These are phyloP conservation scores for Nemopilema nomurai DNA, from an alignment of 30 jellyfish, hydroid and myxozoan genomes.

Conservation along the genomic window DNA sequence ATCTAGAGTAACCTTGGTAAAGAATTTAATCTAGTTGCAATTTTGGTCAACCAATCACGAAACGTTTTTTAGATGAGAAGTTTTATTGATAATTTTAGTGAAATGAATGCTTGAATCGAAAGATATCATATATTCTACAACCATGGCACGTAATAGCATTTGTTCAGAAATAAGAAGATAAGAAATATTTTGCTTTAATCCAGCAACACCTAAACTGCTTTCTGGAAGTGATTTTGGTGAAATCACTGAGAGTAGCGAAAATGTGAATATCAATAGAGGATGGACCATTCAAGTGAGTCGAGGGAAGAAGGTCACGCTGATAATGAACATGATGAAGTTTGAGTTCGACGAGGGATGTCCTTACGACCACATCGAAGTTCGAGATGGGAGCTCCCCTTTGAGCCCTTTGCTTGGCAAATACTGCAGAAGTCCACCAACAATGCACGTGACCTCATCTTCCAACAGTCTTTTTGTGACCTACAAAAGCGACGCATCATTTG, in stretches of 20 bases:
- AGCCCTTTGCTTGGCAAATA: constrained; percentile 59
- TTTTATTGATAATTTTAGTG: no score
- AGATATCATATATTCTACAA: no score
- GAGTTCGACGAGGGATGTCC: constrained; percentile 78
- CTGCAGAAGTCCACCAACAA: constrained; percentile 43
- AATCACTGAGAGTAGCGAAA: constrained; percentile 12
- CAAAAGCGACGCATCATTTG: constrained; percentile 42
- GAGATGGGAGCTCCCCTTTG: constrained; percentile 51
- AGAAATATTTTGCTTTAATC: no score
- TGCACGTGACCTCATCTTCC: constrained; percentile 43
- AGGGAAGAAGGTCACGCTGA: constrained; percentile 37
- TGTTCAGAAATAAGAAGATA: no score
- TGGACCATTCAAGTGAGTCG: constrained; percentile 25
- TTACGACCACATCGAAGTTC: constrained; percentile 54
- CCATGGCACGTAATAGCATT: no score
- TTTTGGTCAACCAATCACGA: no score
- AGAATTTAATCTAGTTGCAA: no score
- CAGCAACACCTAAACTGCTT: background rate
- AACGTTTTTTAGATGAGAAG: no score
- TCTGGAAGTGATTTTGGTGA: constrained; percentile 30
- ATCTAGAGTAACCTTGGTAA: no score
- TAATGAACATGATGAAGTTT: constrained; percentile 23
- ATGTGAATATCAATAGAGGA: constrained; percentile 16
- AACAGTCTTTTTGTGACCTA: constrained; percentile 25
- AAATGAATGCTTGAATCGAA: no score